A percentile compares a stretch with the other conserved stretches of the same genome.
phyloP scores from a whole-genome alignment of 2,113 vertebrate genomes.

The Gymnogyps californianus region DNA sequence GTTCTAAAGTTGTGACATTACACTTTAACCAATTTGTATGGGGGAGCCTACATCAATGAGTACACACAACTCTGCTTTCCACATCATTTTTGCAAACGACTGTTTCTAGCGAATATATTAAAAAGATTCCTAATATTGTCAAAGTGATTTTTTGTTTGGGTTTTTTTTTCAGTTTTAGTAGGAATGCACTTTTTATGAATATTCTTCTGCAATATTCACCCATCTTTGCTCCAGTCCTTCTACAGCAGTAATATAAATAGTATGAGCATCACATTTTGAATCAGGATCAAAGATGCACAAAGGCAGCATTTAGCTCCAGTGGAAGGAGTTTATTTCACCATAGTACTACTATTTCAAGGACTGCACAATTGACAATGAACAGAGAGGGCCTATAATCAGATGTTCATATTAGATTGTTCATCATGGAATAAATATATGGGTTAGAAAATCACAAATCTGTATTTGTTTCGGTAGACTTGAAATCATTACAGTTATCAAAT shows the following conservation, averaged over 20 bases:
- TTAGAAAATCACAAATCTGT: slow-evolving; percentile 46
- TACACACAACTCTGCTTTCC: not conserved
- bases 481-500: slow-evolving; percentile 67
- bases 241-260: not conserved
- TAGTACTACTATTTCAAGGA: not conserved
- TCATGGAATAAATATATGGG: slow-evolving; percentile 40
- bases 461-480: slow-evolving; percentile 50
- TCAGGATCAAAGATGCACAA: not conserved
- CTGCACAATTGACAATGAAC: slow-evolving; percentile 35
- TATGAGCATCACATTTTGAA: not conserved
- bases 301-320: not conserved
- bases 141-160: not conserved
- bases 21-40: not conserved
- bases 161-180: not conserved
- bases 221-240: not conserved
- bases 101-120: not conserved
- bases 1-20: not conserved
- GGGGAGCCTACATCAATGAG: not conserved
- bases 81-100: not conserved
- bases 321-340: not conserved
- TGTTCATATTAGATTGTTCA: slow-evolving; percentile 18
- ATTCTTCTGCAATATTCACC: not conserved
- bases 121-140: not conserved
- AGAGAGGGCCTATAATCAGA: slow-evolving; percentile 23
- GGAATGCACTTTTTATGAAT: not conserved